Percentiles rank a stretch among this genome's conserved stretches.
These are phyloP conservation scores for Lottia scabra DNA, from an alignment of 2,888 invertebrate species.

Conservation along the genomic window DNA sequence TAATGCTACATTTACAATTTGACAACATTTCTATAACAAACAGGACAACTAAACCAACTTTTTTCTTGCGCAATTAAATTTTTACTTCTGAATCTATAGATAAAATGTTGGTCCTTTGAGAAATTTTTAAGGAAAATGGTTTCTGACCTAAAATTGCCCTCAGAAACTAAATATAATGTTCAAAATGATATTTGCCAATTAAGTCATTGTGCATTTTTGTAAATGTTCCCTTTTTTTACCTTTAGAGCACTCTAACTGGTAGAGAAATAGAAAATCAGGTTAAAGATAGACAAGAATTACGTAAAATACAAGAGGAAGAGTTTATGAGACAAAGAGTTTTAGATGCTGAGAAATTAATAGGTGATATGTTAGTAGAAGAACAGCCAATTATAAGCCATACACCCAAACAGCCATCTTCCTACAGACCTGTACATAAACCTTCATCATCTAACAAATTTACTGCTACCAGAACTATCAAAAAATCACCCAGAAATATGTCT, in stretches of 20 bases:
- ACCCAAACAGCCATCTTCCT: constrained; percentile 10
- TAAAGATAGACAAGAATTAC: constrained; percentile 33
- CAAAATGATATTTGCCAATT: too few species aligned
- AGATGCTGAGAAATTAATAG: constrained; percentile 56
- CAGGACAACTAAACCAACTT: too few species aligned
- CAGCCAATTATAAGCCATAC: constrained; percentile 42
- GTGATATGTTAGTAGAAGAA: constrained; percentile 53
- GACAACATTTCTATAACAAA: too few species aligned
- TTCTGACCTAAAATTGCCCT: too few species aligned
- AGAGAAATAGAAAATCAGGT: constrained; percentile 13
- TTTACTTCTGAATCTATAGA: too few species aligned
- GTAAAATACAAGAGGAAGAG: constrained; percentile 34
- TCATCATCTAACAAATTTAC: constrained; percentile 8
- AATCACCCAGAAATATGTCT: neutral
- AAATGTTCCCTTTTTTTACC: too few species aligned
- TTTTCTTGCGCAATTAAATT: too few species aligned
- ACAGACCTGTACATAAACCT: constrained; percentile 6
- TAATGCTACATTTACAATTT: too few species aligned
- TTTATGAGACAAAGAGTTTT: constrained; percentile 47
- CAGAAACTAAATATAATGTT: too few species aligned
- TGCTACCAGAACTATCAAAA: neutral
- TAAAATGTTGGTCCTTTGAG: too few species aligned
- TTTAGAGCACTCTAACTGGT: neutral
- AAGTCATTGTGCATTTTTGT: too few species aligned
- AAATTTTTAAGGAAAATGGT: too few species aligned